Conservation (phyloP, 1,140 invertebrate species). For the Halesus radiatus region DNA sequence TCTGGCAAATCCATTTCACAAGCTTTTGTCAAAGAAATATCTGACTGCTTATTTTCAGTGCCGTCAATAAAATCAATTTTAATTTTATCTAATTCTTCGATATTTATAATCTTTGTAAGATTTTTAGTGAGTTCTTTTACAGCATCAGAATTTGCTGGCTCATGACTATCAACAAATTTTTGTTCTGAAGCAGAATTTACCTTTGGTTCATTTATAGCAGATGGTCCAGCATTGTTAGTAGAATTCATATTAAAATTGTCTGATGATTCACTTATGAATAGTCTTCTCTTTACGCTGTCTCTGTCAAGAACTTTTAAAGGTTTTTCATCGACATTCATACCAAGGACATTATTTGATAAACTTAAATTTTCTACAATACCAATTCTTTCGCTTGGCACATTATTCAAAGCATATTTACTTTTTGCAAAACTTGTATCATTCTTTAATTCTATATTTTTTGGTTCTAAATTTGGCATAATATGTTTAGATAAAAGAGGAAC, state of each 20-base stretch:
- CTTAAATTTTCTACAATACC: background rate
- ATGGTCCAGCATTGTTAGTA: background rate
- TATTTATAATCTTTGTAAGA: constrained; percentile 10
- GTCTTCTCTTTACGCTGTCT: constrained; percentile 23
- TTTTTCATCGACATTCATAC: background rate
- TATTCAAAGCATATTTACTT: no score
- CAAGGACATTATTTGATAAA: background rate
- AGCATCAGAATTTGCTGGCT: background rate
- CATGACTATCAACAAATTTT: background rate
- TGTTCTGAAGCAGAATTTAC: background rate
- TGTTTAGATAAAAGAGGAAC: background rate
- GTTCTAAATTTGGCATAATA: no score
- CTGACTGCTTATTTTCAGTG: background rate
- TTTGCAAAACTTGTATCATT: no score
- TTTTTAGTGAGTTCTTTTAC: background rate
- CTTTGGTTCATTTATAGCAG: background rate
- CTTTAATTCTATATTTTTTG: no score
- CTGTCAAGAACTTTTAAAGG: constrained; percentile 6
- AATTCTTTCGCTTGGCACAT: no score
- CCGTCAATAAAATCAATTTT: background rate
- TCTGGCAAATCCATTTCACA: background rate
- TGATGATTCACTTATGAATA: background rate
- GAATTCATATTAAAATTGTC: background rate
- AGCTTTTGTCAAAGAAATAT: background rate
- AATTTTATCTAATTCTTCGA: background rate